Conservation (phyloP, 1,140 invertebrate genomes). For the Drosophila equinoxialis region DNA sequence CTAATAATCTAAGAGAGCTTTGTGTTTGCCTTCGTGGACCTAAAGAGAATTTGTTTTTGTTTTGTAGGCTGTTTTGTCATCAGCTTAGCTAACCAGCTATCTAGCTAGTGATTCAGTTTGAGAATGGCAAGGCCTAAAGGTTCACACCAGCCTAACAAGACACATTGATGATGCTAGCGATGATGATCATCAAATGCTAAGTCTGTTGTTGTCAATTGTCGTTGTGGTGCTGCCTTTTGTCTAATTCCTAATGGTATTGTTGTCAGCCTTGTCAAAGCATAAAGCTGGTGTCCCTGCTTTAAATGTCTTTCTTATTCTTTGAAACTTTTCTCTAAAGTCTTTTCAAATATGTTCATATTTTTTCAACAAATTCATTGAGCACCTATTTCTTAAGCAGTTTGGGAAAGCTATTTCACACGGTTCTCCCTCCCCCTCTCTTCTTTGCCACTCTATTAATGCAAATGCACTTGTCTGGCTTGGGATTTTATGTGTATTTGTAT, state of each 20-base stretch:
- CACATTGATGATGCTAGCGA: slow-evolving; percentile 33
- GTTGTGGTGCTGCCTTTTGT: slow-evolving; percentile 50
- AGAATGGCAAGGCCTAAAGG: slow-evolving; percentile 52
- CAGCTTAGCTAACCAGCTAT: slow-evolving; percentile 57
- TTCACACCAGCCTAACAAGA: slow-evolving; percentile 64
- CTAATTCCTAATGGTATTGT: slow-evolving; percentile 70
- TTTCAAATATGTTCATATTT: slow-evolving; percentile 69
- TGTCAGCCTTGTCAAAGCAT: slow-evolving; percentile 75
- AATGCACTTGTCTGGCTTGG: slow-evolving; percentile 72
- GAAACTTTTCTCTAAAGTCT: slow-evolving; percentile 54
- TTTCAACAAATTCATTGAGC: slow-evolving; percentile 72
- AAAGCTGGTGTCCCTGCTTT: slow-evolving; percentile 49
- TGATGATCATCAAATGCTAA: slow-evolving; percentile 35
- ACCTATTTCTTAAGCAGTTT: slow-evolving; percentile 9
- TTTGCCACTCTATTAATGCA: slow-evolving; percentile 45
- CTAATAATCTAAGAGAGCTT: slow-evolving; percentile 60
- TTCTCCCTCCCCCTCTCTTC: background rate
- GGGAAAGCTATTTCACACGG: slow-evolving; percentile 73
- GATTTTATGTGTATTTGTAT: slow-evolving; percentile 40
- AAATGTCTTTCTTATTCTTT: slow-evolving; percentile 51
- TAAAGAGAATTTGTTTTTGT: slow-evolving; percentile 10
- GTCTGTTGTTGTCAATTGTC: slow-evolving; percentile 63
- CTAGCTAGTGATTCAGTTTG: slow-evolving; percentile 60
- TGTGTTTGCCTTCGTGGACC: slow-evolving; percentile 20
- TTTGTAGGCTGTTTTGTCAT: slow-evolving; percentile 34